phyloP scores from a whole-genome alignment of 2,113 vertebrate species.

The Barbus barbus region DNA sequence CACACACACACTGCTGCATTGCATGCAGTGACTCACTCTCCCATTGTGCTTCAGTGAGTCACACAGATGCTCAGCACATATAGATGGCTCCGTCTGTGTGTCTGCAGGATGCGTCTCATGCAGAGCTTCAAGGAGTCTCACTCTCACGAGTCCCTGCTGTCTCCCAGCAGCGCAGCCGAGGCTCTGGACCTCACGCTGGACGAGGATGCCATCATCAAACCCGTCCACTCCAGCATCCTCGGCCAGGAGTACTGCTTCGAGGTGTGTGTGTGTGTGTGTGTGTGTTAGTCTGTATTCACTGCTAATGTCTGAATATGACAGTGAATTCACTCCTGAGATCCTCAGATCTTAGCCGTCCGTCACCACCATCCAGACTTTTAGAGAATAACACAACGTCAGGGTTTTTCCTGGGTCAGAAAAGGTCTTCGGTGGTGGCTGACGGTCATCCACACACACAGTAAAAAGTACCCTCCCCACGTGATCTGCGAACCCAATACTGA shows the following conservation, averaged over 20 bases:
- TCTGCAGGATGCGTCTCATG: slow-evolving; percentile 87
- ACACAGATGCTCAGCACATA: slow-evolving; percentile 3
- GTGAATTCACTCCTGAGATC: no score
- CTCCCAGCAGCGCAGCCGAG: slow-evolving; percentile 91
- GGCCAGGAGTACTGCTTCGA: slow-evolving; percentile 98
- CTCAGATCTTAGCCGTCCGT: no score
- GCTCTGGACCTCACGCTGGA: slow-evolving; percentile 93
- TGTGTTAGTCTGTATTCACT: no score
- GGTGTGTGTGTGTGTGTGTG: no score
- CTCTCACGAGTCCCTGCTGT: slow-evolving; percentile 93
- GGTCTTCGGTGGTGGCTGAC: no score
- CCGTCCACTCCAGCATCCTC: slow-evolving; percentile 94
- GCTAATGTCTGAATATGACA: no score
- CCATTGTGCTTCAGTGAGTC: slow-evolving; percentile 8
- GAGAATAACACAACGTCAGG: no score
- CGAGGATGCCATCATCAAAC: slow-evolving; percentile 92
- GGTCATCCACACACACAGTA: no score
- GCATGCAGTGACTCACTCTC: slow-evolving; percentile 22
- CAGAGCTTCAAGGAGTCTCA: slow-evolving; percentile 97
- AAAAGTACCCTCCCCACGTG: no score
- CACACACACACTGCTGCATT: slow-evolving; percentile 14
- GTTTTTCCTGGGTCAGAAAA: no score
- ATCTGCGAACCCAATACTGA: no score
- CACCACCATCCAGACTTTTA: no score
- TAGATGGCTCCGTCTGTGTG: slow-evolving; percentile 25